Conservation (phyloP, 30 jellyfish, hydroid and myxozoan genomes). For the Pelagia noctiluca region DNA sequence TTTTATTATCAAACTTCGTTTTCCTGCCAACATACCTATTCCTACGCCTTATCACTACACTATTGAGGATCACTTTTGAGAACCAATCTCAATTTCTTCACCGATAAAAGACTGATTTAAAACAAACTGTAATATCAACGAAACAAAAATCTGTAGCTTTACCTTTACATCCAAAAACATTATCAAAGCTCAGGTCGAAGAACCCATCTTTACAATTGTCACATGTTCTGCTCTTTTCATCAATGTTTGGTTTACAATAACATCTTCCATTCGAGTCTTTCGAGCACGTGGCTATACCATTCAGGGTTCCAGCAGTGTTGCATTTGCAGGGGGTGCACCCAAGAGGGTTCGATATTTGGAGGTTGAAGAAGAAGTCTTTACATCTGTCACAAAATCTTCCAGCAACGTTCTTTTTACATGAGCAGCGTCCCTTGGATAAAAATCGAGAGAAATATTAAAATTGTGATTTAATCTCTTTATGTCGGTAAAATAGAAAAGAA, state of each 20-base stretch:
- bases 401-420: constrained; percentile 77
- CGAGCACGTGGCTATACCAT: constrained; percentile 71
- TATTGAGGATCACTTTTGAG: too few relatives aligned
- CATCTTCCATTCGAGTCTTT: constrained; percentile 69
- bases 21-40: too few relatives aligned
- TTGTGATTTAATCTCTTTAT: not conserved
- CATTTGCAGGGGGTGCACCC: constrained; percentile 86
- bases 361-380: constrained; percentile 49
- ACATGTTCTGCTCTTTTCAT: constrained; percentile 50
- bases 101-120: too few relatives aligned
- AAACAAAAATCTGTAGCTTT: not conserved
- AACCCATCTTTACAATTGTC: constrained; percentile 84
- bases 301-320: constrained; percentile 70
- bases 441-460: not conserved
- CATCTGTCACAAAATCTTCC: constrained; percentile 77
- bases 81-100: too few relatives aligned
- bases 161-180: constrained; percentile 84
- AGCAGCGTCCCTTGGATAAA: constrained; percentile 61
- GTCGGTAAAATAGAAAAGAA: not conserved
- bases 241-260: constrained; percentile 72
- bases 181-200: constrained; percentile 37
- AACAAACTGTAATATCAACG: not conserved
- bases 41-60: too few relatives aligned
- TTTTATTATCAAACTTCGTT: too few relatives aligned
- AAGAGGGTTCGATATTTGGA: constrained; percentile 64